Evolutionary conservation across 2,888 invertebrate species (phyloP).

Genomic region (Chironomus riparius): DNA sequence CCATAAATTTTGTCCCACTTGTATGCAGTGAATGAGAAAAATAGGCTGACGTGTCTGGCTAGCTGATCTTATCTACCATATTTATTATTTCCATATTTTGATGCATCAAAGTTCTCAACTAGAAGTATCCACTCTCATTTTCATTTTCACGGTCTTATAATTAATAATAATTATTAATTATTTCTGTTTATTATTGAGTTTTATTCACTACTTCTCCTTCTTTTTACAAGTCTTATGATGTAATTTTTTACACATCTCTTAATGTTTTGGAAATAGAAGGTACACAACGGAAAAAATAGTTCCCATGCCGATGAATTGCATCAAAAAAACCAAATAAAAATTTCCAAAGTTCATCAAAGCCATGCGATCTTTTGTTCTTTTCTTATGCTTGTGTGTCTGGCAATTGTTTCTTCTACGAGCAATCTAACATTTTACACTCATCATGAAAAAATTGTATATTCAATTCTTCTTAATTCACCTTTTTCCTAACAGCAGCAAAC

Average conservation of each 20-base stretch:
- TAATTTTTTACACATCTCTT: not conserved
- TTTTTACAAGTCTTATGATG: too few relatives aligned
- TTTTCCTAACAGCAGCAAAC: not conserved
- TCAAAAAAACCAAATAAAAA: not conserved
- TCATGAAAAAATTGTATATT: not conserved
- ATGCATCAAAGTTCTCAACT: too few relatives aligned
- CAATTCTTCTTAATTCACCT: not conserved
- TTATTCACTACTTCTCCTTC: too few relatives aligned
- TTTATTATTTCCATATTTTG: too few relatives aligned
- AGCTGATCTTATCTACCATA: too few relatives aligned
- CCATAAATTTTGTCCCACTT: too few relatives aligned
- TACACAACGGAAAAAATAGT: not conserved
- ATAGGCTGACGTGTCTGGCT: too few relatives aligned
- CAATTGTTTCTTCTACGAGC: not conserved
- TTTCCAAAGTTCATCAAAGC: conserved; percentile 20
- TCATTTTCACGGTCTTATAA: not conserved
- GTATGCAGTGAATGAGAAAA: too few relatives aligned
- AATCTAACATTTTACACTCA: not conserved
- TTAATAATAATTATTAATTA: too few relatives aligned
- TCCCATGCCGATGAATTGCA: not conserved
- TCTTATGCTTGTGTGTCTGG: not conserved
- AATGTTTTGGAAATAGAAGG: not conserved
- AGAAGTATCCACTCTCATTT: too few relatives aligned
- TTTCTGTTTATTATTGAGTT: too few relatives aligned
- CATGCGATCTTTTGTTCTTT: conserved; percentile 6